Conservation (phyloP, 2,113 vertebrate species). For the Bufo bufo region DNA sequence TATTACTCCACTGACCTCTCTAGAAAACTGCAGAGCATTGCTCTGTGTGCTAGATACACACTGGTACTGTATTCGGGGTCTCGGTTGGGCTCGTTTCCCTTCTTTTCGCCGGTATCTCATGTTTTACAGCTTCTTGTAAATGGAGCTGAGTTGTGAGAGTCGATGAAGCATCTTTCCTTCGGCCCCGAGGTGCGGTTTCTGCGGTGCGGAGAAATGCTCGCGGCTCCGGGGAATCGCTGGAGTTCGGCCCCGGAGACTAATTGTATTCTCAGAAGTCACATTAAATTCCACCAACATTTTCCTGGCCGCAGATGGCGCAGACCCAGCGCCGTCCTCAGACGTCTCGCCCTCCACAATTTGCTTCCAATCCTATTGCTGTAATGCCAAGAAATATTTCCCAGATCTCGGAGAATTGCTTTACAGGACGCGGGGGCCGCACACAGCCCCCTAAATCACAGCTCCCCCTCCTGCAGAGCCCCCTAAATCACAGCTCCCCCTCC, state of each 20-base stretch:
- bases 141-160: not conserved
- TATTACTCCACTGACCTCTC: not conserved
- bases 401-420: not conserved
- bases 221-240: not conserved
- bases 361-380: not conserved
- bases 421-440: not conserved
- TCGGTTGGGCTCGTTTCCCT: not conserved
- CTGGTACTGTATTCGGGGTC: not conserved
- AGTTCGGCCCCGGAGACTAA: not conserved
- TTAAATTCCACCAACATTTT: not conserved
- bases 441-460: no score
- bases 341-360: not conserved
- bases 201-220: not conserved
- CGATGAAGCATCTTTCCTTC: not conserved
- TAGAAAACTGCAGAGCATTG: not conserved
- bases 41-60: not conserved
- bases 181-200: not conserved
- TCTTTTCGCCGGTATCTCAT: not conserved
- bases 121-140: not conserved
- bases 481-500: no score
- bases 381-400: not conserved
- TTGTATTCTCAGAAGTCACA: constrained; percentile 17
- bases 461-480: no score
- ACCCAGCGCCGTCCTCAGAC: not conserved
- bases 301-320: not conserved